These are phyloP conservation scores for Junonia oenone DNA, from an alignment of 2,888 invertebrate genomes.

Conservation along the genomic window DNA sequence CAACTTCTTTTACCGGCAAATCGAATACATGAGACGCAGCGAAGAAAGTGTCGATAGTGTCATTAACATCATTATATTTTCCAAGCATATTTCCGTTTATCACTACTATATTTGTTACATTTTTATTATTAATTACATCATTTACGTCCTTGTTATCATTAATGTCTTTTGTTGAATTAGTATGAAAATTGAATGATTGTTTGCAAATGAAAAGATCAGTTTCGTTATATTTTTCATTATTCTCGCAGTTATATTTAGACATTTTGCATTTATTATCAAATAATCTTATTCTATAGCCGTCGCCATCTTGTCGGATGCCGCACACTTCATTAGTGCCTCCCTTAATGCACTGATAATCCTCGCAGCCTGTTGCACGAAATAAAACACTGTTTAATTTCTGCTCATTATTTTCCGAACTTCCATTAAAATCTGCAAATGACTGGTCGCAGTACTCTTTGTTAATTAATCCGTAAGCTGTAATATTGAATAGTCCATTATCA, in stretches of 20 bases:
- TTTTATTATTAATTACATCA: conserved; percentile 1
- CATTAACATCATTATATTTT: conserved; percentile 40
- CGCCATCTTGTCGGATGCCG: conserved; percentile 45
- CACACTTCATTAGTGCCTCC: conserved; percentile 37
- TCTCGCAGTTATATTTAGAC: conserved; percentile 46
- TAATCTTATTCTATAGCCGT: conserved; percentile 47
- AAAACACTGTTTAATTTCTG: conserved; percentile 8
- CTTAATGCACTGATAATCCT: conserved; percentile 17
- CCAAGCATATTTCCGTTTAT: conserved; percentile 45
- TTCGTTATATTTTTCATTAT: conserved; percentile 36
- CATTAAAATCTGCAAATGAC: conserved; percentile 25
- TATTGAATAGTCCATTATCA: conserved; percentile 9
- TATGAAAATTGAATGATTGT: not conserved
- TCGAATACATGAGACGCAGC: conserved; percentile 54
- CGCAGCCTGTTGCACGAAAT: conserved; percentile 6
- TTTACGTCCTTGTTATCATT: not conserved
- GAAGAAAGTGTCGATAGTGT: conserved; percentile 56
- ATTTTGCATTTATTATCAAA: conserved; percentile 52
- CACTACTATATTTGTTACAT: conserved; percentile 40
- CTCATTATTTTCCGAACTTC: conserved; percentile 1
- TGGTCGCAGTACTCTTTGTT: conserved; percentile 45
- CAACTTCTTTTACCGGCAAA: conserved; percentile 46
- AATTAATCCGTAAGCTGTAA: conserved; percentile 45
- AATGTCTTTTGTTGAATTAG: too few species aligned
- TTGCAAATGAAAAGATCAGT: conserved; percentile 51